Evolutionary conservation across 2,888 invertebrate species (phyloP).

Genomic region (Celastrina argiolus): DNA sequence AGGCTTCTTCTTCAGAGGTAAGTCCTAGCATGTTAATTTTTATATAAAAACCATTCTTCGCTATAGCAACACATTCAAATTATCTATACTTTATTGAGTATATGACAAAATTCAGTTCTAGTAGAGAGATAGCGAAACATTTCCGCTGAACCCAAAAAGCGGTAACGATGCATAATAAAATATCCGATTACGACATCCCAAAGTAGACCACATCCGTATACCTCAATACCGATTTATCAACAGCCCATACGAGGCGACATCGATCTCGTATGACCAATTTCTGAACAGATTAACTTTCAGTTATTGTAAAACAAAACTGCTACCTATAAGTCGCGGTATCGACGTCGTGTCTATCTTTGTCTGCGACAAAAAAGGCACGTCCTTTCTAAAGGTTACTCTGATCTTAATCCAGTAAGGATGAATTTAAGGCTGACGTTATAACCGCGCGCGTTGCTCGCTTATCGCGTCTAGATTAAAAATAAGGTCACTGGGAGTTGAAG

Average conservation of each 20-base stretch:
- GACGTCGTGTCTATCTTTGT: constrained; percentile 8
- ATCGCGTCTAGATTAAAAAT: constrained; percentile 46
- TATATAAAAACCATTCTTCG: too few species aligned
- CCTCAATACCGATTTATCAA: constrained; percentile 12
- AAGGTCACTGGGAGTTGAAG: constrained; percentile 44
- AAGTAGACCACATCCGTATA: neutral
- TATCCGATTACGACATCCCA: neutral
- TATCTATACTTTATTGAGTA: too few species aligned
- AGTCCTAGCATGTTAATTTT: too few species aligned
- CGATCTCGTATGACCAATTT: constrained; percentile 11
- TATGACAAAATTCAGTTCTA: neutral
- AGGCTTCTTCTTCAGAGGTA: too few species aligned
- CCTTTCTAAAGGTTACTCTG: constrained; percentile 15
- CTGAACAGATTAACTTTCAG: constrained; percentile 8
- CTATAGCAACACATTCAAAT: too few species aligned
- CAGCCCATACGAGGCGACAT: neutral
- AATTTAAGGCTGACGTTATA: constrained; percentile 17
- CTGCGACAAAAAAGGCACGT: constrained; percentile 10
- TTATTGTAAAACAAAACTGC: constrained; percentile 8
- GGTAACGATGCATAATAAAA: neutral
- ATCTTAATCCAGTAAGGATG: constrained; percentile 17
- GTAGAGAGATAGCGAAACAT: neutral
- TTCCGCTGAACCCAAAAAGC: neutral
- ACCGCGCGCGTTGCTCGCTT: constrained; percentile 33
- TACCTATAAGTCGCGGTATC: constrained; percentile 7